Conservation (phyloP, 2,888 invertebrate species). For the Cremastinae sp. region DNA sequence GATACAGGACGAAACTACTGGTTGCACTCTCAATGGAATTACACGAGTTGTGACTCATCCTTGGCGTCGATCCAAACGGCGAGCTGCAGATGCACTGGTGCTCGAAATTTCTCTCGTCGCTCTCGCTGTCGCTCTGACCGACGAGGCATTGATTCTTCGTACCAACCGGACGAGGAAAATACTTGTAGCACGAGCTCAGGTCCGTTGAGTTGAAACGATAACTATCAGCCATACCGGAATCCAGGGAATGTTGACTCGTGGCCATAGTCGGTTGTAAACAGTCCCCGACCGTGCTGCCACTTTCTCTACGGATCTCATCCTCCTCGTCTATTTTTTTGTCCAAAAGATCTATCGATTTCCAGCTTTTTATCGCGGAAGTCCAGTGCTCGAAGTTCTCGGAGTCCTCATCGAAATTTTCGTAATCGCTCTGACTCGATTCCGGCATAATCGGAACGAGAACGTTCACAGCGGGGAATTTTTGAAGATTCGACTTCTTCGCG, state of each 20-base stretch:
- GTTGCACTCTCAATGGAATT: conserved; percentile 78
- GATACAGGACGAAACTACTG: background rate
- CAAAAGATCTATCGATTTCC: conserved; percentile 61
- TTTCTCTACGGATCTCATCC: conserved; percentile 23
- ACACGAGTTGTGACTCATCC: conserved; percentile 82
- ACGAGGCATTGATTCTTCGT: conserved; percentile 62
- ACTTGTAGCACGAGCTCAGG: conserved; percentile 71
- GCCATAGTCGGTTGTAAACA: conserved; percentile 36
- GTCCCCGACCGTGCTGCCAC: conserved; percentile 22
- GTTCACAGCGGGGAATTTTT: conserved; percentile 58
- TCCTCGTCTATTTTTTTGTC: conserved; percentile 40
- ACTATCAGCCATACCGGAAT: conserved; percentile 93
- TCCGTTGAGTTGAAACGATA: conserved; percentile 80
- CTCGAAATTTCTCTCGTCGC: conserved; percentile 82
- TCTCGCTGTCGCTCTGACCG: conserved; percentile 74
- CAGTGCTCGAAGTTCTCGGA: conserved; percentile 54
- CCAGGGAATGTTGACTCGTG: conserved; percentile 82
- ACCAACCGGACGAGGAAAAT: conserved; percentile 57
- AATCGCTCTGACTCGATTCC: conserved; percentile 30
- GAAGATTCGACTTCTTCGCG: conserved; percentile 54
- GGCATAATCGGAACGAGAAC: conserved; percentile 54
- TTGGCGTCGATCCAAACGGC: conserved; percentile 87
- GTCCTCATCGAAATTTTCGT: conserved; percentile 33
- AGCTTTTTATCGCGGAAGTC: conserved; percentile 58
- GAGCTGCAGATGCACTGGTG: conserved; percentile 87